A percentile compares a stretch with the other conserved stretches of the same genome.
phyloP scores from a whole-genome alignment of 2,888 invertebrate species.

The Masnerella sp. region DNA sequence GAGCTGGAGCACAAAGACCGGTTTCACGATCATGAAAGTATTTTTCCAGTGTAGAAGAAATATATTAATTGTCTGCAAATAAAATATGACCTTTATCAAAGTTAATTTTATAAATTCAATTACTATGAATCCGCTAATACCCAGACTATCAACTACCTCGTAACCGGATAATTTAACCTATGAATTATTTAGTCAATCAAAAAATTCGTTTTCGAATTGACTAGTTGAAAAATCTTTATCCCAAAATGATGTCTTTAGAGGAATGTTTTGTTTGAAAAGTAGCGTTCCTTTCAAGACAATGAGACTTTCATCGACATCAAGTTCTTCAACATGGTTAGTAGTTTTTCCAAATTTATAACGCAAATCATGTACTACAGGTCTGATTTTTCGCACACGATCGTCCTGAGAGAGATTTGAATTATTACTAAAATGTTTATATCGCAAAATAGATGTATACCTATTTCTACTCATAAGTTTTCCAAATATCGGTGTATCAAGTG shows the following conservation, averaged over 20 bases:
- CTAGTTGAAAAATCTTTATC: slow-evolving; percentile 37
- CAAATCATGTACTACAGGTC: slow-evolving; percentile 25
- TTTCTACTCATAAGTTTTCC: slow-evolving; percentile 36
- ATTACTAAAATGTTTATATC: slow-evolving; percentile 41
- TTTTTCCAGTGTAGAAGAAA: slow-evolving; percentile 46
- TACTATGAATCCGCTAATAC: slow-evolving; percentile 47
- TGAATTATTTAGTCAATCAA: slow-evolving; percentile 41
- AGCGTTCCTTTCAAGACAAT: slow-evolving; percentile 36
- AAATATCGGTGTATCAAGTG: slow-evolving; percentile 33
- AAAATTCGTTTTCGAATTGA: slow-evolving; percentile 47
- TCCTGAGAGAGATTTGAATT: slow-evolving; percentile 13
- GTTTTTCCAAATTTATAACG: slow-evolving; percentile 19
- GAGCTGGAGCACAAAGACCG: slow-evolving; percentile 42
- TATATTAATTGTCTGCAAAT: slow-evolving; percentile 45
- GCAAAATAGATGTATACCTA: slow-evolving; percentile 35
- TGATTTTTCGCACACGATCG: slow-evolving; percentile 31
- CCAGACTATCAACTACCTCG: slow-evolving; percentile 43
- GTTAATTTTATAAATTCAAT: slow-evolving; percentile 48
- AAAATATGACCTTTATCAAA: slow-evolving; percentile 35
- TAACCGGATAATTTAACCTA: slow-evolving; percentile 35
- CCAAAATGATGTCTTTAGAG: slow-evolving; percentile 24
- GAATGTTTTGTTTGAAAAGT: slow-evolving; percentile 22
- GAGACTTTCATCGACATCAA: slow-evolving; percentile 38
- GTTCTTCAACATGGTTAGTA: slow-evolving; percentile 30
- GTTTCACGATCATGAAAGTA: slow-evolving; percentile 49